These are phyloP conservation scores for Neolamprologus sp. DNA, from an alignment of 2,113 vertebrate species.

Conservation along the genomic window DNA sequence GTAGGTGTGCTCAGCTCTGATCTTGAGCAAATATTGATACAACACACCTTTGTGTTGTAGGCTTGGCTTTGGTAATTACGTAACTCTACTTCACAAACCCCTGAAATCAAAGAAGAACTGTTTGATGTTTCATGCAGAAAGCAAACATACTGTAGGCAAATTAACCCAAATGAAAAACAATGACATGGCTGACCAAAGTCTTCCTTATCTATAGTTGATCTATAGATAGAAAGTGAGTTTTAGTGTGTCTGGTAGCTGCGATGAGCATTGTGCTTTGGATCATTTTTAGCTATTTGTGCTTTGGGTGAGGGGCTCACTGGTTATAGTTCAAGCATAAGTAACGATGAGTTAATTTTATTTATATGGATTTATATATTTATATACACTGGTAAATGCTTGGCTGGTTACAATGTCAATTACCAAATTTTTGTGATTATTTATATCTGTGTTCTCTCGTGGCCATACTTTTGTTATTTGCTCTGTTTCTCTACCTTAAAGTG, in stretches of 20 bases:
- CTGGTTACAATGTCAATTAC: conserved; percentile 70
- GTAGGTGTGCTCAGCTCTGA: conserved; percentile 14
- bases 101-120: neutral
- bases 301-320: conserved; percentile 26
- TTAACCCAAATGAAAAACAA: neutral
- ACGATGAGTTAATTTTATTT: conserved; percentile 39
- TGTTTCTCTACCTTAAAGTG: conserved; percentile 7
- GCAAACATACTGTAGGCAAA: neutral
- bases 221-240: neutral
- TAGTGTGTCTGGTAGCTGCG: neutral
- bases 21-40: conserved; percentile 58
- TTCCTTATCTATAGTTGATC: conserved; percentile 11
- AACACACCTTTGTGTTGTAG: conserved; percentile 26
- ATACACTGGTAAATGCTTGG: conserved; percentile 64
- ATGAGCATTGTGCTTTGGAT: neutral
- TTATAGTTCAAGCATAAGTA: neutral
- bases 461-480: conserved; percentile 24
- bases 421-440: conserved; percentile 40
- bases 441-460: conserved; percentile 39
- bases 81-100: neutral
- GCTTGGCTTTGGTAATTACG: conserved; percentile 2
- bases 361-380: conserved; percentile 52
- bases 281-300: conserved; percentile 7
- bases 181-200: neutral
- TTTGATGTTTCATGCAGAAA: neutral